Base-by-base conservation (phyloP, 2,797 vertebrate genomes). In the Cynodonichthys magdalenae region DNA sequence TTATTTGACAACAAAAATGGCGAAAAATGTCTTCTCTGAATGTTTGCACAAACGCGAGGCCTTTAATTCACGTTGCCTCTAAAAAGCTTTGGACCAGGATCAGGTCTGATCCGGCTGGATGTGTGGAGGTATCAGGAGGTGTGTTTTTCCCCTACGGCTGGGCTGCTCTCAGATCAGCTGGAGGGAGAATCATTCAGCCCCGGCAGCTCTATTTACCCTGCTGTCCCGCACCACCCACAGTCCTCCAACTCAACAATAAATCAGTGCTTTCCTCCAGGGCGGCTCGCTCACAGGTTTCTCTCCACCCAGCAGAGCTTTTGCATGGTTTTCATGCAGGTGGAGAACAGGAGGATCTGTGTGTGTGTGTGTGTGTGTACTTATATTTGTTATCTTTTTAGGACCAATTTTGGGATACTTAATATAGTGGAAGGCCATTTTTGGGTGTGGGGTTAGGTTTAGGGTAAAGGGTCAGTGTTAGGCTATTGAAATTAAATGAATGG, bases 191-290 rank as follows among this genome's bases (percentile, higher is more conserved):
- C 39, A 19, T 31, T 15, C 44, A 47, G 56, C 28, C 17, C 57
- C 34, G 27, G 58, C 18, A 60, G 31, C 58, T 50, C 50, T 60
- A 19, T 60, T 60, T 27, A 50, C 34, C 47, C 47, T 3, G 20
- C 12, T 60, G 58, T 50, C 15, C 15, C 10, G 15, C 47, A 41
- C 58, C 47, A 47, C 47, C 58, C 58, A 60, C 58, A 46, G 46
- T 39, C 57, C 57, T 59, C 46, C 29, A 59, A 24, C 36, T 53
- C 41, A 28, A 51, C 56, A 46, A 31, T 58, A 58, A 46, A 34
- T 60, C 45, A 27, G 29, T 20, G 31, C 2, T 48, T 60, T 50
- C 47, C 58, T 60, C 46, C 58, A n/a, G 58, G 58, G 46, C 58
- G 11, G 46, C 34, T 36, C 58, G n/a, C 14, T 34, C n/a, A n/a